Evolutionary conservation across 1,140 invertebrate species (phyloP), one percentile per base, ranked within the genome.

Genomic region (Heliconius congener): DNA sequence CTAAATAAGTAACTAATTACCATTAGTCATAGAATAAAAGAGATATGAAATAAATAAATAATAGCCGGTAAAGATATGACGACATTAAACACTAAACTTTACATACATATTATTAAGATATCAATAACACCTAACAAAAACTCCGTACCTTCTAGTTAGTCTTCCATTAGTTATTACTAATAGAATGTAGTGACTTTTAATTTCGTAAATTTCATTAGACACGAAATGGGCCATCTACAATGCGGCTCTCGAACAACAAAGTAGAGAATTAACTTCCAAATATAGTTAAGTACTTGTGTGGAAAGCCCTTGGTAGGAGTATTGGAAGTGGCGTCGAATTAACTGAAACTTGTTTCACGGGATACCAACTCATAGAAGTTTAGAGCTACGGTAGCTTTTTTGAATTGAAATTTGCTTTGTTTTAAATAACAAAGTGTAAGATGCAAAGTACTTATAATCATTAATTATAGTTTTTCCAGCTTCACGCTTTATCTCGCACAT

Each of bases 181-280:
- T 75, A 37, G 57, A 57, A 75, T 27, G 55, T 34, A 50, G 74
- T 75, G 74, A 75, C 74, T 75, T 75, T 75, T 75, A 37, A 75
- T 75, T 75, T 55, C 5, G 55, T 13, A 37, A 75, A 75, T 57
- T 75, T 37, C 74, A 75, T 75, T 57, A 66, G 23, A 75, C 60
- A 60, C 52, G 74, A 60, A 60, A 60, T 60, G 55, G 74, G 30
- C 46, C 55, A 60, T 60, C 55, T 71, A 77, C 66, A 77, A 72
- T 71, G 76, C 76, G 30, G 70, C 70, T 77, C 76, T 37, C 76
- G 37, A 71, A 77, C 75, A 76, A 76, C 76, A 37, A 71, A 77
- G 66, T 71, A 71, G 27, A 30, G 66, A 77, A 77, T 23, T 60
- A 60, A 77, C 76, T 77, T 71, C 42, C 18, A 71, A 77, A 77